Evolutionary conservation across 1,140 invertebrate species (phyloP), one percentile per base, ranked within the genome.

Genomic region (Hirudo medicinalis): DNA sequence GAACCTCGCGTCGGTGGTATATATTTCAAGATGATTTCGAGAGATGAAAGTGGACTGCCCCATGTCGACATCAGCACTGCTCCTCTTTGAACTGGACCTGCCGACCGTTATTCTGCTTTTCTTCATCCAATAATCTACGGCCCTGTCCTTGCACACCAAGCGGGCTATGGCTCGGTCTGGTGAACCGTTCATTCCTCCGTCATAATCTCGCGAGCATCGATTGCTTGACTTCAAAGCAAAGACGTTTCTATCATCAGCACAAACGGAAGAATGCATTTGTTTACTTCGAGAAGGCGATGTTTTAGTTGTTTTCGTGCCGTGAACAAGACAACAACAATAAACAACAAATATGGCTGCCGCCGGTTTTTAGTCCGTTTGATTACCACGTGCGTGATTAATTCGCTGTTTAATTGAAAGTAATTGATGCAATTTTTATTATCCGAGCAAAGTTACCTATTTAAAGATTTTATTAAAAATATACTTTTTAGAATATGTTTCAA

Each of bases 31-130:
- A 85, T 98, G 94, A 81, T 88, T 87, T 68, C 94, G 87, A 54
- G 93, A 96, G 77, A 98, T 95, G 84, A 97, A 96, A 83, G 89
- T 94, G 53, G 93, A 96, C 82, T 94, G 91, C 80, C 94, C 94
- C 89, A 97, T 95, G 86, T 96, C 94, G 79, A 98, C 92, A 85
- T 98, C 94, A 75, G 97, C 94, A 82, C 92, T 89, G 77, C 93
- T 94, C 57, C 57, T 63, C 80, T 91, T 89, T 81, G 91, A 92
- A 81, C 91, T 94, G 84, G 97, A 96, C 75, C 94, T 87, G 73
- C 94, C 94, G 80, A 97, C 95, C 75, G 87, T 87, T 77, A 94
- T 89, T 77, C 89, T 87, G 79, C 88, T 89, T 81, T 92, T 89
- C 72, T 91, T 86, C 78, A 96, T 91, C 83, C 92, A 86, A 83